phyloP scores from a whole-genome alignment of 2,113 vertebrate genomes.

The Columbina picui region DNA sequence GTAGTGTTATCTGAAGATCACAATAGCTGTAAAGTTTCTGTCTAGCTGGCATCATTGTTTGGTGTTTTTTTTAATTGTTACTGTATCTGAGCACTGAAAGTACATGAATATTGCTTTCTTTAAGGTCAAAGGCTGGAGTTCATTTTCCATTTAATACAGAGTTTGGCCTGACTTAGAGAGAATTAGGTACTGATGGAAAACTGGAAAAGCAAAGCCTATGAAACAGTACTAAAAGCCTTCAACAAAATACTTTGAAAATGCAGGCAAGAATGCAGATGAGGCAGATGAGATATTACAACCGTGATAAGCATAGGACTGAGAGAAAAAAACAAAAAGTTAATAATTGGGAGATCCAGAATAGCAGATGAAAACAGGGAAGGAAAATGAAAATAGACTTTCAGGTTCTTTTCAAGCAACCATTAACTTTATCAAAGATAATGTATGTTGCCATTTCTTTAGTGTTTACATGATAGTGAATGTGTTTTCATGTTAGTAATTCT shows the following conservation, averaged over 20 bases:
- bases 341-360: not conserved
- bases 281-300: not conserved
- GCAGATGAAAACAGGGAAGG: not conserved
- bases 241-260: not conserved
- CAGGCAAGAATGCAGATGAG: not conserved
- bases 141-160: not conserved
- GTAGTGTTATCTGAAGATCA: not conserved
- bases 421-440: not conserved
- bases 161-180: not conserved
- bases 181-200: not conserved
- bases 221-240: not conserved
- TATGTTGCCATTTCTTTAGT: not conserved
- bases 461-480: rapidly evolving
- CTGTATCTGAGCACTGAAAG: not conserved
- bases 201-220: not conserved
- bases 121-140: not conserved
- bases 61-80: not conserved
- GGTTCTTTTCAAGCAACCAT: not conserved
- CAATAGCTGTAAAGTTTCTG: not conserved
- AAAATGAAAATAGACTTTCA: not conserved
- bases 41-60: not conserved
- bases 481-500: not conserved
- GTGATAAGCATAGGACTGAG: not conserved
- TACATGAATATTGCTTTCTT: not conserved
- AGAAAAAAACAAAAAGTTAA: not conserved